These are phyloP conservation scores for Cosmia trapezina DNA, from an alignment of 2,888 invertebrate species.

Conservation along the genomic window DNA sequence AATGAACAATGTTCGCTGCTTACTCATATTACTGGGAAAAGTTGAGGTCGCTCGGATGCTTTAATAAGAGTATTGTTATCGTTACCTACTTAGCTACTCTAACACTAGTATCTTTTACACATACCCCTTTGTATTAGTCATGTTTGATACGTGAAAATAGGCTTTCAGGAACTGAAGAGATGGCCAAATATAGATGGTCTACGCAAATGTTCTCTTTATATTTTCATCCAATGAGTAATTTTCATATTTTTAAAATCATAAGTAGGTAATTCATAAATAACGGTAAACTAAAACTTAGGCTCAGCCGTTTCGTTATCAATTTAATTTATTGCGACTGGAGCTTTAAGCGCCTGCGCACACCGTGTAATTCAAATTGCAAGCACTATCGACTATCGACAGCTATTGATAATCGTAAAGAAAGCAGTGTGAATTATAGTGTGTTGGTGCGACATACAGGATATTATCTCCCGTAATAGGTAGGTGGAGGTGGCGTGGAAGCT, in stretches of 20 bases:
- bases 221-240: not conserved
- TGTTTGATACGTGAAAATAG: not conserved
- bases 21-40: conserved; percentile 61
- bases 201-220: not conserved
- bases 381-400: conserved; percentile 4
- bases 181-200: not conserved
- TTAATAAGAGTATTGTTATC: conserved; percentile 38
- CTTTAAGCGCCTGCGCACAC: conserved; percentile 3
- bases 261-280: not conserved
- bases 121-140: not conserved
- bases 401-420: conserved; percentile 54
- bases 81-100: conserved; percentile 27
- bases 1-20: conserved; percentile 67
- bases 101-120: not conserved
- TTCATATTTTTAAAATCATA: not conserved
- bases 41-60: conserved; percentile 32
- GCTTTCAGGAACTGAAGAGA: not conserved
- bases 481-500: conserved; percentile 73
- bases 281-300: not conserved
- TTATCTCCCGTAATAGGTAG: conserved; percentile 69
- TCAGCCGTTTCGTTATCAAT: not conserved
- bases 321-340: conserved; percentile 2
- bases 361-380: conserved; percentile 9
- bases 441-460: conserved; percentile 67
- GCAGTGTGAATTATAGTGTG: conserved; percentile 65